Conservation (phyloP, 2,888 invertebrate species). For the Parasteatoda lunata region DNA sequence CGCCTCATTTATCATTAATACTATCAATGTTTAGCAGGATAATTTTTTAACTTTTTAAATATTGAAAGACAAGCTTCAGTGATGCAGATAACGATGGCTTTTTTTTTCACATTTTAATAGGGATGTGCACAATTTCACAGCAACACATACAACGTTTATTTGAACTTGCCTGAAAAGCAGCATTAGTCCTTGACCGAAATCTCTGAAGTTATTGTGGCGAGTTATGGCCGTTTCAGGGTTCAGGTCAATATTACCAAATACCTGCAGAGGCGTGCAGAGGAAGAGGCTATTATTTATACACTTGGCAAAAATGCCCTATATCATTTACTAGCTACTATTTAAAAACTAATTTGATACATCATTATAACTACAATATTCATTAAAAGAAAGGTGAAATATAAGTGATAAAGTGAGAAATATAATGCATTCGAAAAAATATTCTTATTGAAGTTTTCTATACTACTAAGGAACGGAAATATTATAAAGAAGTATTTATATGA, state of each 20-base stretch:
- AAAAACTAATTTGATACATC: neutral
- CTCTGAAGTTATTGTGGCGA: constrained; percentile 99
- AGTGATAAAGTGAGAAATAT: constrained; percentile 35
- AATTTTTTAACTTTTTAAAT: neutral
- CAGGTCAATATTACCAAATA: constrained; percentile 99
- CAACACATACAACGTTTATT: constrained; percentile 61
- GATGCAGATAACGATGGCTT: constrained; percentile 30
- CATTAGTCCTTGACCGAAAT: constrained; percentile 99
- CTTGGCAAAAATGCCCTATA: constrained; percentile 19
- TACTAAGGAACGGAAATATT: constrained; percentile 32
- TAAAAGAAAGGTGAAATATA: constrained; percentile 7
- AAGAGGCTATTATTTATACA: constrained; percentile 59
- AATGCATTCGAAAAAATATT: constrained; percentile 15
- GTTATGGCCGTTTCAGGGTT: constrained; percentile 92
- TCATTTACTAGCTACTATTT: neutral
- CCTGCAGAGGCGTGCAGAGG: constrained; percentile 78
- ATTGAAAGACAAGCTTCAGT: constrained; percentile 35
- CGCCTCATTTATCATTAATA: no score
- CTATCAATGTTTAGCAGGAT: neutral
- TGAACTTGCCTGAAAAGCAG: constrained; percentile 95
- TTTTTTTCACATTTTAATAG: constrained; percentile 16
- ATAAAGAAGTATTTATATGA: constrained; percentile 34
- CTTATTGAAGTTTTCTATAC: constrained; percentile 38
- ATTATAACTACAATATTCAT: neutral
- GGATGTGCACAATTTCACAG: constrained; percentile 56